Evolutionary conservation across 2,888 invertebrate species (phyloP), one percentile per base, ranked within the genome.

Genomic region (Microdon myrmicae): DNA sequence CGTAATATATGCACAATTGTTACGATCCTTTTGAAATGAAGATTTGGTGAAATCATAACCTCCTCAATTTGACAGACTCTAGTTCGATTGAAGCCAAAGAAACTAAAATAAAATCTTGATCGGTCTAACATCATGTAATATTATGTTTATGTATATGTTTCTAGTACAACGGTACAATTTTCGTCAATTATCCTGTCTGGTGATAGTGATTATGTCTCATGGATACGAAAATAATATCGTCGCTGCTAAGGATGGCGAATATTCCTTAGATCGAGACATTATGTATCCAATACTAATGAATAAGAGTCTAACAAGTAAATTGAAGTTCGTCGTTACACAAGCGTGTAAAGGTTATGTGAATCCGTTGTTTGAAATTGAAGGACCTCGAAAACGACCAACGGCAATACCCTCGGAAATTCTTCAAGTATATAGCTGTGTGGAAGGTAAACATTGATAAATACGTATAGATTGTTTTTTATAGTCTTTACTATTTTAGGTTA

Each of bases 151-250:
- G 20, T 29, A 25, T 22, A 4, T 19, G 31, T 34, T 2, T 32
- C 5, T 13, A 58, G 56, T 58, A 13, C 12, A 34, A 9, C 6
- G 4, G 3, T 43, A 23, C n/a, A 26, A 58, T 34, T 58, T 58
- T 44, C 6, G 9, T 5, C 19, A 13, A 1, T 13, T 28, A 5
- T 29, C 58, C 4, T 51, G 58, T 17, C 9, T 58, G 22, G 44
- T 51, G 3, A 25, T 58, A 3, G 44, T 58, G 2, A 39, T 58
- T 7, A 58, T 58, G 58, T 51, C 58, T 2, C 58, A 58, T 38
- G 58, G 58, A 4, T 20, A 39, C 9, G 44, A 51, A 20, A 8
- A 17, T 13, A 44, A 51, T 10, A 39, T 32, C 26, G 17, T 58
- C 12, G 49, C 38, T 14, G 51, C 58, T 3, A 44, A 44, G 23